These are phyloP conservation scores for Drosophila austrosaltans DNA, from an alignment of 2,888 invertebrate species.

Conservation along the genomic window DNA sequence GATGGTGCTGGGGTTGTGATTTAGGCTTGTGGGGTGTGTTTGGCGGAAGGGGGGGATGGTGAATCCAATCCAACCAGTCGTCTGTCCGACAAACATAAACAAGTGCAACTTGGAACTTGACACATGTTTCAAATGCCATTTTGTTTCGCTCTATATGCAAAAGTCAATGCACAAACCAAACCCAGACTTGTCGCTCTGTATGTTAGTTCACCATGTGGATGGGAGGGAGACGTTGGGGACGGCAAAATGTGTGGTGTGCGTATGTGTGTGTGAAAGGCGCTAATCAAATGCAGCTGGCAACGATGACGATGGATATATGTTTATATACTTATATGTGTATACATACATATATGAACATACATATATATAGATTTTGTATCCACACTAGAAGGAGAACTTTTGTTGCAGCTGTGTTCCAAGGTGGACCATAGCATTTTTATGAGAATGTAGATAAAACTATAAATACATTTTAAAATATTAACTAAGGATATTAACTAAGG, in stretches of 20 bases:
- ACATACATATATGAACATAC: background rate
- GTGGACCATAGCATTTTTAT: constrained; percentile 18
- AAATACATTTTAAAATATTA: too few species aligned
- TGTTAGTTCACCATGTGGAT: constrained; percentile 14
- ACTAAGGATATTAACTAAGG: too few species aligned
- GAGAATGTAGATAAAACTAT: background rate
- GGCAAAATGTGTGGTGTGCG: background rate
- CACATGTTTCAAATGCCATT: constrained; percentile 76
- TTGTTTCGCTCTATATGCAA: constrained; percentile 43
- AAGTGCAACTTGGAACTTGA: constrained; percentile 72
- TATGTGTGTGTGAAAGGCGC: constrained; percentile 38
- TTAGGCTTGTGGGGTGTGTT: background rate
- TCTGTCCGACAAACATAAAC: constrained; percentile 55
- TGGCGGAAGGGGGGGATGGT: constrained; percentile 14
- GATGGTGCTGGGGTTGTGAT: constrained; percentile 2
- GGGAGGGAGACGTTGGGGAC: background rate
- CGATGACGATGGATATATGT: constrained; percentile 44
- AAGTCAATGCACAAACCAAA: constrained; percentile 15
- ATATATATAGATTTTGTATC: background rate
- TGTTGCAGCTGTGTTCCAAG: constrained; percentile 14
- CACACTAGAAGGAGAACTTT: background rate
- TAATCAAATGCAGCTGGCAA: constrained; percentile 75
- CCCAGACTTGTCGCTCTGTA: constrained; percentile 16
- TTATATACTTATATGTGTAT: constrained; percentile 17
- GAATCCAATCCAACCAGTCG: constrained; percentile 15